phyloP scores from a whole-genome alignment of 2,888 invertebrate genomes.

The Sarcophaga subvicina region DNA sequence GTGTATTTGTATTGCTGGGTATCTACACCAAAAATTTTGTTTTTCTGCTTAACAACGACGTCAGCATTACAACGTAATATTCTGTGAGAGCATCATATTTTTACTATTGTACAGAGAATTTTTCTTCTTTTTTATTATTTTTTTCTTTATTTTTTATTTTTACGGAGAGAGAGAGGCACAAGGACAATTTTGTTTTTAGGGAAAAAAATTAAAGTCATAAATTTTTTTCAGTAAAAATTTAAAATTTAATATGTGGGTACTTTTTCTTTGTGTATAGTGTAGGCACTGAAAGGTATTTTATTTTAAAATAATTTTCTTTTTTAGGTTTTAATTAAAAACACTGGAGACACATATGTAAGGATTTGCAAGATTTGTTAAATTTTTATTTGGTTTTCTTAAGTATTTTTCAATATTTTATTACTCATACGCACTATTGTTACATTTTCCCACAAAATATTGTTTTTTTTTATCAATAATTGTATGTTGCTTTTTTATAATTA shows the following conservation, averaged over 20 bases:
- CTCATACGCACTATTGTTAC: conserved; percentile 38
- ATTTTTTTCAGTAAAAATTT: background rate
- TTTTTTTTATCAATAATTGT: background rate
- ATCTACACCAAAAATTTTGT: conserved; percentile 33
- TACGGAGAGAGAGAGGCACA: conserved; percentile 59
- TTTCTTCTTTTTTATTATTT: background rate
- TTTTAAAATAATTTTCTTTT: background rate
- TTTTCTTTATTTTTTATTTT: conserved; percentile 9
- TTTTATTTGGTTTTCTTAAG: background rate
- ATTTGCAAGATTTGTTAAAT: too few relatives aligned
- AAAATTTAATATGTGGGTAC: background rate
- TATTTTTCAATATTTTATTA: conserved; percentile 8
- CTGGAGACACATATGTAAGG: too few relatives aligned
- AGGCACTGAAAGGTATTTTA: conserved; percentile 47
- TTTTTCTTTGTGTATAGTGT: background rate
- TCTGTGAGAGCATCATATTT: conserved; percentile 28
- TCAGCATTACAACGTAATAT: conserved; percentile 65
- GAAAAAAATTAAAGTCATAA: background rate
- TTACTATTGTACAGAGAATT: conserved; percentile 20
- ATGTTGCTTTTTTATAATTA: too few relatives aligned
- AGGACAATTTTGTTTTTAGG: conserved; percentile 56
- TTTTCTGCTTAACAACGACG: conserved; percentile 52
- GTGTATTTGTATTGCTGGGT: conserved; percentile 19
- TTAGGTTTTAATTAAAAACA: too few relatives aligned
- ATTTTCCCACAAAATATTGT: background rate